phyloP scores from a whole-genome alignment of 2,797 vertebrate genomes.

The Anabas testudineus region DNA sequence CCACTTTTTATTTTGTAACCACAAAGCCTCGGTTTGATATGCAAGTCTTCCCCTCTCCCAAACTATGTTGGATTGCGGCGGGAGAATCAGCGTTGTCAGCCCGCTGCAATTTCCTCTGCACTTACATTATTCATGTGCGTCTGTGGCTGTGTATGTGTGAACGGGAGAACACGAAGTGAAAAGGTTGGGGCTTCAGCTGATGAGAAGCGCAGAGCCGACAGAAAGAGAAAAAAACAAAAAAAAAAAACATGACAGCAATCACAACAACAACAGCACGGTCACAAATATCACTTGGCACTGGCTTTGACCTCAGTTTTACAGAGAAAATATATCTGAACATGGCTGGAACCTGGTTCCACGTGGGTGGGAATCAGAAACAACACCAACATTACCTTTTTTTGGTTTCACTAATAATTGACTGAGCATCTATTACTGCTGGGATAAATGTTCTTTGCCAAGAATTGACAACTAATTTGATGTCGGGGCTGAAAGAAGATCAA shows the following conservation, averaged over 20 bases:
- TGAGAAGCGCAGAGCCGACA: constrained; percentile 61
- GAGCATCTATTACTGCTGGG: constrained; percentile 8
- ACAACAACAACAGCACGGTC: constrained; percentile 51
- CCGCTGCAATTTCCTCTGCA: constrained; percentile 64
- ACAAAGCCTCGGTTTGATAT: constrained; percentile 72
- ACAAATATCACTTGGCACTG: constrained; percentile 54
- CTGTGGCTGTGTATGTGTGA: constrained; percentile 14
- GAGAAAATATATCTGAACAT: constrained; percentile 21
- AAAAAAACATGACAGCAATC: constrained; percentile 51
- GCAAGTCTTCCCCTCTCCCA: constrained; percentile 52
- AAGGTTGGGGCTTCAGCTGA: constrained; percentile 63
- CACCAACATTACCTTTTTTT: not conserved
- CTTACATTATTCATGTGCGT: constrained; percentile 75
- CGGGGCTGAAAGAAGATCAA: not conserved
- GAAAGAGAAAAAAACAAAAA: too few species aligned
- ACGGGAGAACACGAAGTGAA: constrained; percentile 37
- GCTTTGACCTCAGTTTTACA: constrained; percentile 49
- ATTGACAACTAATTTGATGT: not conserved
- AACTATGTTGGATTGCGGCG: constrained; percentile 67
- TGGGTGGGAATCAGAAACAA: not conserved
- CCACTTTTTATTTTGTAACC: constrained; percentile 33
- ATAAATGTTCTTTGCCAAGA: not conserved
- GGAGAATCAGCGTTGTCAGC: constrained; percentile 65
- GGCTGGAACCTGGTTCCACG: not conserved
- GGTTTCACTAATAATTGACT: constrained; percentile 22